Base-by-base conservation (phyloP, 2,888 invertebrate species). In the Drosophila austrosaltans region DNA sequence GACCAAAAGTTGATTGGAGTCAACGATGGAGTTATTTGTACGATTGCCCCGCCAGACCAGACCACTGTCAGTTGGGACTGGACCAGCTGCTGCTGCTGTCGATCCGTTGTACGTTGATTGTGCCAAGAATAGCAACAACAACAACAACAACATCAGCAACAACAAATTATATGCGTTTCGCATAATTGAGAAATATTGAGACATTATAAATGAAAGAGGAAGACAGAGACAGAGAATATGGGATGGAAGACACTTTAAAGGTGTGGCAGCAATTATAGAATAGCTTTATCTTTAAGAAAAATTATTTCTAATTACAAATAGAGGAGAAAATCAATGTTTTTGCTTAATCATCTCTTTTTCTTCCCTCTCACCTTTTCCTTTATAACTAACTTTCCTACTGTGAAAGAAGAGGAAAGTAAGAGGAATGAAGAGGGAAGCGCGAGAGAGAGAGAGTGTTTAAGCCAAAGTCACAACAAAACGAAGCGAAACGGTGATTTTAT, bases 21-120 rank as follows among this genome's bases (percentile, higher is more conserved):
- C 87, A 87, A 89, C 87, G 89, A 88, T 88, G 89, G 85, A 88
- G 89, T 89, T 87, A 89, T 89, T 89, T 89, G 87, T 88, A 78
- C 81, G 79, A 82, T 88, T 86, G 88, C 81, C 72, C 57, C 56
- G 70, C 48, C 22, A 22, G 48, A 25, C 48, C 42, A 12, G 48
- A 25, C 48, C 48, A 25, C 36, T 48, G 61, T 61, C 63, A 63
- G 39, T 28, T 40, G 61, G 65, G 59, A 22, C 36, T 53, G 42
- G 56, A 20, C 63, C 58, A 28, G 63, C 53, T 58, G 59, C 63
- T 64, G 63, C n/a, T 40, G 62, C 25, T 62, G 62, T 36, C 66
- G 54, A 53, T 65, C 64, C 62, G 68, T 64, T 48, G 77, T 75
- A 77, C 76, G 68, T 74, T 78, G 83, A 82, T 81, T 82, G 76